Evolutionary conservation across 1,140 invertebrate species (phyloP), one percentile per base, ranked within the genome.

Genomic region (Achatina immaculata): DNA sequence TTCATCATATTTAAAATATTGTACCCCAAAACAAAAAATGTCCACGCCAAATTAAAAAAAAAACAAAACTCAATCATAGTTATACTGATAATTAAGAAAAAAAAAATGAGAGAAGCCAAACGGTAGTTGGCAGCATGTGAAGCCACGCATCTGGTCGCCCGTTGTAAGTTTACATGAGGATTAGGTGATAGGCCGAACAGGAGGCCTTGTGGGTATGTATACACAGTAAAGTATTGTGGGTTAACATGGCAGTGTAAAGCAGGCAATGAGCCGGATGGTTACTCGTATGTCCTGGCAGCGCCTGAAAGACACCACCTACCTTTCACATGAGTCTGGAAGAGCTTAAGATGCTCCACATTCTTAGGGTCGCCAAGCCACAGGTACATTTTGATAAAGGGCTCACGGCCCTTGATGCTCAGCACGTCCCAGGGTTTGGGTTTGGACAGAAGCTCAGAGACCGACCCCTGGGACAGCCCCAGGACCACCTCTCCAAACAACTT

Each of bases 351-450:
- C 86, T 99, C 97, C 58, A 99, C 94, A 89, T 98, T 99, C 90
- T 96, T 95, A 16, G 97, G 94, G 89, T 99, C 98, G 83, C 95
- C 96, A 14, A 99, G 92, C 98, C 98, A 99, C 36, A 98, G 91
- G 90, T 99, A 97, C 98, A 99, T 99, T 81, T 98, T 94, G 82
- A 99, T 98, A 92, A 99, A 99, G 0, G 98, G 98, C 90, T 99
- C 98, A 42, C 98, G 93, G 0, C 98, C 98, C 91, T 99, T 99
- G 89, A 99, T 98, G 86, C 97, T 98, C 9, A 99, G 93, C 97
- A 99, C 98, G 88, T 98, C 97, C 98, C 98, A 99, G 0, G 98
- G 98, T 89, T 99, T 99, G 0, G 98, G 98, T 91, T 99, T 99
- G 68, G 97, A 98, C 0, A 99, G 92, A 24, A 99, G 92, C 91